A percentile compares a stretch with the other conserved stretches of the same genome.
These are phyloP conservation scores for Bhutanitis thaidina DNA, from an alignment of 2,888 invertebrate species.

Conservation along the genomic window DNA sequence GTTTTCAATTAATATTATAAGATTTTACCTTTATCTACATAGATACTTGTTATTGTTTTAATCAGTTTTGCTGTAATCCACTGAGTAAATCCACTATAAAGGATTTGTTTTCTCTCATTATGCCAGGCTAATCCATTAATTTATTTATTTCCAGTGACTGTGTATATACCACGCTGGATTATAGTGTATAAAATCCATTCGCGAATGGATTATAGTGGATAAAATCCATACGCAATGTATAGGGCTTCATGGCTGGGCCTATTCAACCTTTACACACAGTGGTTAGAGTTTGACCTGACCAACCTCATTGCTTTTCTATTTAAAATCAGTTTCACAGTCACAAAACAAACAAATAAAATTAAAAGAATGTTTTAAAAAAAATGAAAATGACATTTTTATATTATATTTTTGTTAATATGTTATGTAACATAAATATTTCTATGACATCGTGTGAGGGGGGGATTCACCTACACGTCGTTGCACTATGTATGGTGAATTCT, in stretches of 20 bases:
- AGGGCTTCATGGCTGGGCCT: constrained; percentile 10
- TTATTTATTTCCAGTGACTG: constrained; percentile 3
- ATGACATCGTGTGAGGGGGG: too few relatives aligned
- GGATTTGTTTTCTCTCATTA: constrained; percentile 10
- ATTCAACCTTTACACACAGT: neutral
- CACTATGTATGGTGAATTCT: too few relatives aligned
- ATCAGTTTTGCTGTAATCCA: constrained; percentile 12
- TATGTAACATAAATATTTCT: too few relatives aligned
- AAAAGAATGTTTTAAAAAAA: too few relatives aligned
- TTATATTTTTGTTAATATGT: too few relatives aligned
- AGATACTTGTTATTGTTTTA: too few relatives aligned
- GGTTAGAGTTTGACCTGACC: neutral
- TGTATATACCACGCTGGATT: constrained; percentile 13
- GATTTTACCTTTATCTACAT: too few relatives aligned
- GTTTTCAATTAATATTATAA: too few relatives aligned
- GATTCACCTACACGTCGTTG: too few relatives aligned
- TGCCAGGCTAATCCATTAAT: constrained; percentile 8
- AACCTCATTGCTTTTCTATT: neutral
- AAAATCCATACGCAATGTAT: constrained; percentile 4
- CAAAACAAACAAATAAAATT: too few relatives aligned
- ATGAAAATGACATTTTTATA: too few relatives aligned
- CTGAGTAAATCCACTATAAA: constrained; percentile 1
- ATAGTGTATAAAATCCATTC: constrained; percentile 11
- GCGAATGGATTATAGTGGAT: constrained; percentile 11
- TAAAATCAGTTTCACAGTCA: too few relatives aligned